These are phyloP conservation scores for Oreochromis grahami DNA, from an alignment of 2,797 vertebrate genomes.

Conservation along the genomic window DNA sequence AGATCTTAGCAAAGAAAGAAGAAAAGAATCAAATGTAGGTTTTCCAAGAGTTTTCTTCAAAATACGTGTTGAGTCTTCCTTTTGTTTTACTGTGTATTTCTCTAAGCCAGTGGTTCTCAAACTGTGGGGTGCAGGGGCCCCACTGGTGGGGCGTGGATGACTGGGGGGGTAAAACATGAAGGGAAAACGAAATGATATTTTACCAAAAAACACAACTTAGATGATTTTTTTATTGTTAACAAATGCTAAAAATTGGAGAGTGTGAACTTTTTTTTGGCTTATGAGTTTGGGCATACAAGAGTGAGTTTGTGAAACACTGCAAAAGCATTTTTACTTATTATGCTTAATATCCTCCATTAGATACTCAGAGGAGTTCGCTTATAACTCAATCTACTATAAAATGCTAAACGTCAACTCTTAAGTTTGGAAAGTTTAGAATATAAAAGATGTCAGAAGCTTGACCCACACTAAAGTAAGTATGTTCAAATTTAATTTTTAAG, in stretches of 20 bases:
- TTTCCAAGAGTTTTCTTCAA: not conserved
- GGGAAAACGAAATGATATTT: not conserved
- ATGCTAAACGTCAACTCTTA: rapidly evolving
- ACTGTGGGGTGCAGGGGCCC: not conserved
- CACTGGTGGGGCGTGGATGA: not conserved
- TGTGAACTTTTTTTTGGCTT: not conserved
- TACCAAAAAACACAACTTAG: not conserved
- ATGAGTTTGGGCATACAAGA: not conserved
- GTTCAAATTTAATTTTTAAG: not conserved
- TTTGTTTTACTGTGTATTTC: not conserved
- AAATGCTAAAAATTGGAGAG: not conserved
- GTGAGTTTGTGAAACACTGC: not conserved
- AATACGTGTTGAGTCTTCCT: not conserved
- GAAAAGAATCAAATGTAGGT: not conserved
- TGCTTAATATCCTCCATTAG: not conserved
- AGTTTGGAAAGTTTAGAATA: not conserved
- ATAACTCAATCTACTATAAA: not conserved
- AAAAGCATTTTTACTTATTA: not conserved
- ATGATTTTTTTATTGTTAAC: not conserved
- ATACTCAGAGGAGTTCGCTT: not conserved
- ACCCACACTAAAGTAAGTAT: not conserved
- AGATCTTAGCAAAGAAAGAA: not conserved
- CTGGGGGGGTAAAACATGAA: not conserved
- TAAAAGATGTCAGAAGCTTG: not conserved
- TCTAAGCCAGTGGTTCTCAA: not conserved